Evolutionary conservation across 2,113 vertebrate genomes (phyloP), one percentile per base, ranked within the genome.

Genomic region (Columbina picui): DNA sequence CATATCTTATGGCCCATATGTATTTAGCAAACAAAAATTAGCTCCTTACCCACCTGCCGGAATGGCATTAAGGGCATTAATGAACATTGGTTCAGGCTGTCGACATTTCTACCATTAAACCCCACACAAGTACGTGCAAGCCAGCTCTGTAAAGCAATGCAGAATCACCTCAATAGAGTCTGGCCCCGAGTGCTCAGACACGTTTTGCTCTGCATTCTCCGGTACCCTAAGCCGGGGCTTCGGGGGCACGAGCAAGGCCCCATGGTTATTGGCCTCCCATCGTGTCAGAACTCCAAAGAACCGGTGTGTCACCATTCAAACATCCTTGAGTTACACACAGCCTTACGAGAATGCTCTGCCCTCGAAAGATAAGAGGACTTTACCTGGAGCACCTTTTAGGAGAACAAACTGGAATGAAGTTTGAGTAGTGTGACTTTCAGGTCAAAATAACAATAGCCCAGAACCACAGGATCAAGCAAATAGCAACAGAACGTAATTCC

Each of bases 111-210:
- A 45, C 57, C 69, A 88, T 41, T 41, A 59, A 69, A 36, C 22
- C 43, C 23, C 47, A 56, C 25, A 4, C 5, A 38, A 63, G 26
- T 1, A 14, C 1, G 1, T 32, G 64, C 74, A 65, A 38, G 25
- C 10, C 20, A 39, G 29, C 19, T 5, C 0, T 22, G 10, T 23
- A 52, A 87, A 81, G 59, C 26, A 63, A 8, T 3, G 1, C 0
- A 19, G 61, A n/a, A 52, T 21, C 26, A 32, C 22, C 50, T 38
- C 45, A 25, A 25, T 65, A 78, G 34, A 71, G 30, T 30, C 17
- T 60, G 32, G 17, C 32, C 23, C 21, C 0, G 0, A 92, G 45
- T 4, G 14, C 38, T 86, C 7, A 39, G 17, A 38, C n/a, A 53
- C 0, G 0, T 86, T 93, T 67, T 84, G 59, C 29, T 86, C 27